These are phyloP conservation scores for Heliocidaris erythrogramma DNA, from an alignment of 35 echinoderm and acorn worm species.

Conservation along the genomic window DNA sequence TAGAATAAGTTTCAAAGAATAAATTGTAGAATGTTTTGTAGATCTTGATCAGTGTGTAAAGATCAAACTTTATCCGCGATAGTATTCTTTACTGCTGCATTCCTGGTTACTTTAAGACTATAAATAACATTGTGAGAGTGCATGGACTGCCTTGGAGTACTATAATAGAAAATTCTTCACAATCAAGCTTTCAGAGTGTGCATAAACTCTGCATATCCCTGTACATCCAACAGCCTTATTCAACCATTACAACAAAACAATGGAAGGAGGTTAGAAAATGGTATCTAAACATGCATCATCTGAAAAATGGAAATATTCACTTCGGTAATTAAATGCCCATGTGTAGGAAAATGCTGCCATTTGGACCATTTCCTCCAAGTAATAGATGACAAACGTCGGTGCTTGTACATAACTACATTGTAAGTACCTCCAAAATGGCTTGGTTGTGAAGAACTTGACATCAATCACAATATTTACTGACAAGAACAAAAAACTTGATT, in stretches of 20 bases:
- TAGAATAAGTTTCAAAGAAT: too few relatives aligned
- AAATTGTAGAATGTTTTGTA: too few relatives aligned
- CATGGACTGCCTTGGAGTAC: too few relatives aligned
- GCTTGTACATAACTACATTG: not conserved
- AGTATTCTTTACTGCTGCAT: too few relatives aligned
- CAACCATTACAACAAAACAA: not conserved
- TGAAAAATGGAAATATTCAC: not conserved
- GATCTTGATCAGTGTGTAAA: too few relatives aligned
- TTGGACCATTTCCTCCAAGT: not conserved
- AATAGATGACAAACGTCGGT: not conserved
- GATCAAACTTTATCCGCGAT: too few relatives aligned
- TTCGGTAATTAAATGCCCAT: not conserved
- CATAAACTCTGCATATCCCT: not conserved
- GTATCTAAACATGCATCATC: not conserved
- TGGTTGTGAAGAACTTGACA: not conserved
- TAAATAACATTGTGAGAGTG: too few relatives aligned
- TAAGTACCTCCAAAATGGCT: not conserved
- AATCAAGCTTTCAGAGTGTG: not conserved
- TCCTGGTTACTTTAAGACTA: too few relatives aligned
- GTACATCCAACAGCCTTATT: not conserved
- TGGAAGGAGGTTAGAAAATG: not conserved
- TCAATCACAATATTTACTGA: not conserved
- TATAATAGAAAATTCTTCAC: too few relatives aligned
- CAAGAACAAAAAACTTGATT: not conserved
- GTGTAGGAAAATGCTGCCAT: not conserved